Percentiles rank a stretch among this genome's conserved stretches.
These are phyloP conservation scores for Lamellibrachia columna DNA, from an alignment of 2,888 invertebrate genomes.

Conservation along the genomic window DNA sequence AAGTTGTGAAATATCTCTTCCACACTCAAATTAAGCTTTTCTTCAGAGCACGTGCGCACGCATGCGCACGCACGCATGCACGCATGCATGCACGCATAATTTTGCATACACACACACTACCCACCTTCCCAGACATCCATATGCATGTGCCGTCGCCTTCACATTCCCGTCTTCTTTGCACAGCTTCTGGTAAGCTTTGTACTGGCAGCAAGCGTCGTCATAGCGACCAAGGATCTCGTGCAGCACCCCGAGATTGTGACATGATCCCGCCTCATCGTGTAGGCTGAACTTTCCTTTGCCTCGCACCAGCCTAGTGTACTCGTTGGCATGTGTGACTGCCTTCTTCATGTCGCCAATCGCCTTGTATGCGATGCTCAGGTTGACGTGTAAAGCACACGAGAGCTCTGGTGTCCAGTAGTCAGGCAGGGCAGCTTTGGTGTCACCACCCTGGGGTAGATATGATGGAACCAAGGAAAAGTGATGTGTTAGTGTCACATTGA, in stretches of 20 bases:
- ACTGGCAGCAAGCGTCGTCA: conserved; percentile 54
- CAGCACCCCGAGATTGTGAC: conserved; percentile 59
- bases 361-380: conserved; percentile 63
- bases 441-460: conserved; percentile 23
- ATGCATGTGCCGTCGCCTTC: conserved; percentile 55
- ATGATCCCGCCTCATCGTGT: conserved; percentile 51
- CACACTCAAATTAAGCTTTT: no score
- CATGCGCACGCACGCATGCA: background rate
- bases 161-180: conserved; percentile 50
- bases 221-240: conserved; percentile 58
- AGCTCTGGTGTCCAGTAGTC: conserved; percentile 60
- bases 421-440: conserved; percentile 41
- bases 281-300: background rate
- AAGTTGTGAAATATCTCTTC: no score
- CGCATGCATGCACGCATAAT: background rate
- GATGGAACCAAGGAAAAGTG: background rate
- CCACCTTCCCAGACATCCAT: conserved; percentile 57
- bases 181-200: conserved; percentile 50
- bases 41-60: background rate
- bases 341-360: conserved; percentile 44
- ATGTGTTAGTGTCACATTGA: background rate
- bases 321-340: conserved; percentile 54
- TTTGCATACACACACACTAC: background rate
- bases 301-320: conserved; percentile 21
- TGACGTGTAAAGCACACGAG: conserved; percentile 58